Evolutionary conservation across 2,888 invertebrate genomes (phyloP).

Genomic region (Alloscopus bannaensis): DNA sequence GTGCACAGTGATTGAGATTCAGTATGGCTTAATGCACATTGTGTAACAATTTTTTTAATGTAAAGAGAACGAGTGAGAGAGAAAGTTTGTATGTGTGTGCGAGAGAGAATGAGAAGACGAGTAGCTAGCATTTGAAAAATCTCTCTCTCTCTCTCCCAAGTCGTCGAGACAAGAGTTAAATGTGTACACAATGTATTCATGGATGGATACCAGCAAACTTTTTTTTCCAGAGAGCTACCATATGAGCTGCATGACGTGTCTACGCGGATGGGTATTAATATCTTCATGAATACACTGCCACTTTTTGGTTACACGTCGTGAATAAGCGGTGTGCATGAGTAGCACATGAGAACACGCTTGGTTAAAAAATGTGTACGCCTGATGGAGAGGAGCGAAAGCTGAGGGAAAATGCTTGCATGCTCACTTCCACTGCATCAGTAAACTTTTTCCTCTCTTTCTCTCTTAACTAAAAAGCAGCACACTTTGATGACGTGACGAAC

Average conservation of each 20-base stretch:
- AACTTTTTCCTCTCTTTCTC: conserved; percentile 1
- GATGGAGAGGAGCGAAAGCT: conserved; percentile 21
- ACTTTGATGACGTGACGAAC: conserved; percentile 45
- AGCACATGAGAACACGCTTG: not conserved
- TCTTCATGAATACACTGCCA: not conserved
- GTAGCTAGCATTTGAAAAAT: no score
- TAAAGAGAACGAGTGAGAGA: no score
- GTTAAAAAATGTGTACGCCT: no score
- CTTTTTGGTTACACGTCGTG: no score
- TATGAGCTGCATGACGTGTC: not conserved
- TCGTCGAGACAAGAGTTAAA: no score
- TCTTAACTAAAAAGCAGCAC: conserved; percentile 14
- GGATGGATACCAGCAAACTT: not conserved
- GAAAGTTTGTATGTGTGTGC: not conserved
- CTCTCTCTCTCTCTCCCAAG: no score
- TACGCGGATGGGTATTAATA: no score
- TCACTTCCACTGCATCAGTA: conserved; percentile 25
- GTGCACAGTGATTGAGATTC: no score
- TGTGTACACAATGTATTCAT: no score
- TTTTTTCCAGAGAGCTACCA: not conserved
- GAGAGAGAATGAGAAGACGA: not conserved
- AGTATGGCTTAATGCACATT: no score
- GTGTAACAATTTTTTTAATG: no score
- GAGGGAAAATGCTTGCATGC: conserved; percentile 14
- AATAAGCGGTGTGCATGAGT: conserved; percentile 11